Percentiles rank a stretch among this genome's conserved stretches.
Conservation (phyloP, 92 coral and sea anemone genomes). For the Porites lobata region DNA sequence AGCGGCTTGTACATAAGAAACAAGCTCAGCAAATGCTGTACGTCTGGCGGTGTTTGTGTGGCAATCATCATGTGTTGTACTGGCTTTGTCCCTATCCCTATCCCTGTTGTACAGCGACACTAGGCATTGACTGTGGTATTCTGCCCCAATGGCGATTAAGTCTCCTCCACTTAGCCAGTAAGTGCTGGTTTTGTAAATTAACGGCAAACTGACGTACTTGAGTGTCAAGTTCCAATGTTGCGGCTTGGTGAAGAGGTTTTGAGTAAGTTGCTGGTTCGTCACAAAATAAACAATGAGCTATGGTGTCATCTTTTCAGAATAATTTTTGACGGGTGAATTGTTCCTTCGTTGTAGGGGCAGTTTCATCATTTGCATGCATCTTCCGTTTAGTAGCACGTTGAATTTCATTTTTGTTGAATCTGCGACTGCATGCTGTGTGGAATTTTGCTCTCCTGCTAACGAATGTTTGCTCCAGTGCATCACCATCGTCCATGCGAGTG, state of each 20-base stretch:
- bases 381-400: slow-evolving; percentile 1
- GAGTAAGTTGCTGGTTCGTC: background rate
- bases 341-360: background rate
- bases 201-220: background rate
- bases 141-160: background rate
- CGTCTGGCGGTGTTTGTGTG: background rate
- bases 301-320: background rate
- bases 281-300: background rate
- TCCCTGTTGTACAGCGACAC: no score
- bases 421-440: background rate
- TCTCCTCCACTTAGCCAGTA: background rate
- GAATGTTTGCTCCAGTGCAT: no score
- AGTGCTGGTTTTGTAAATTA: background rate
- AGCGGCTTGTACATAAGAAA: no score
- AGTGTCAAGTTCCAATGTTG: background rate
- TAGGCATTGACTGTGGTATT: background rate
- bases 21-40: background rate
- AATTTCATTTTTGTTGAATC: background rate
- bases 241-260: background rate
- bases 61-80: background rate
- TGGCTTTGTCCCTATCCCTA: background rate
- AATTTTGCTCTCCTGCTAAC: no score
- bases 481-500: no score
- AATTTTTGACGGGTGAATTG: background rate
- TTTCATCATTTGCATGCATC: background rate